phyloP scores from a whole-genome alignment of 2,797 vertebrate species.

The Phrynocephalus forsythii region DNA sequence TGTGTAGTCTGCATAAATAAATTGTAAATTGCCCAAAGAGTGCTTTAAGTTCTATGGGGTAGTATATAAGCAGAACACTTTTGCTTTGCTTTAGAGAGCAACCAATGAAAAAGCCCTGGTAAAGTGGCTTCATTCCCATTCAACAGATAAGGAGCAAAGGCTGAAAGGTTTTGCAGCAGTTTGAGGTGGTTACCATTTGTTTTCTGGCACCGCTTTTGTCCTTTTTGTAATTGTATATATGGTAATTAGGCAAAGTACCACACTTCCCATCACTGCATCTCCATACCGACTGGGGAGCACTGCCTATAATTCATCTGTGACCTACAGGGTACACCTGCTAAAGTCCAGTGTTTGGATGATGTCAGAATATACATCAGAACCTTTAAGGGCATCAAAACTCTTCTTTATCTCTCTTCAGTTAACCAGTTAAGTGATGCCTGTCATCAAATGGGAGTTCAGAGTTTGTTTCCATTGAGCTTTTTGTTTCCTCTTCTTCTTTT shows the following conservation, averaged over 20 bases:
- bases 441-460: background rate
- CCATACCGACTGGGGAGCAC: background rate
- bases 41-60: no score
- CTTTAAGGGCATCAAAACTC: constrained; percentile 14
- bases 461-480: constrained; percentile 7
- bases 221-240: background rate
- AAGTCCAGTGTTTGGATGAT: background rate
- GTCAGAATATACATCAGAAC: no score
- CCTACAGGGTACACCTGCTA: background rate
- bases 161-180: background rate
- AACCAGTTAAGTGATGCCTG: constrained; percentile 3
- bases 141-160: background rate
- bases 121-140: background rate
- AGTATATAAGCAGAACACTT: no score
- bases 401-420: constrained; percentile 10
- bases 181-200: background rate
- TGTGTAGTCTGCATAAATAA: no score
- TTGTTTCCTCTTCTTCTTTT: constrained; percentile 28
- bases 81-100: no score
- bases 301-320: background rate
- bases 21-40: no score
- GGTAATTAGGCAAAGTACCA: background rate
- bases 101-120: no score
- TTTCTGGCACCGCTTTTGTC: background rate
- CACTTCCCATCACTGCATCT: background rate